Evolutionary conservation across 2,113 vertebrate genomes (phyloP).

Genomic region (Dasyurus viverrinus): DNA sequence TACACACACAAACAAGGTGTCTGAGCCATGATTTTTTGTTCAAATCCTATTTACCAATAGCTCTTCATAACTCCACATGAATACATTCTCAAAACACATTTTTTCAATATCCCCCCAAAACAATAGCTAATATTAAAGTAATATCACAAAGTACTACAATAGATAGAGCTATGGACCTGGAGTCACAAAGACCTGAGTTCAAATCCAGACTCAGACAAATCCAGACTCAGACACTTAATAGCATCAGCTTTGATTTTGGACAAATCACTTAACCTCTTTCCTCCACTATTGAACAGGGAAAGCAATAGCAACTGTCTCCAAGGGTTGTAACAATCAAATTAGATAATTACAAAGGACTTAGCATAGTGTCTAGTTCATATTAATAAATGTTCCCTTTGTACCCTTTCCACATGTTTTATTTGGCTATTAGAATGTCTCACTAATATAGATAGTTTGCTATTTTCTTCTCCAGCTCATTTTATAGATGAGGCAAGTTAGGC

Average conservation of each 20-base stretch:
- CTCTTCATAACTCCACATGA: background rate
- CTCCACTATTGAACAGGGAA: slow-evolving; percentile 21
- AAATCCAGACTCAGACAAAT: slow-evolving; percentile 2
- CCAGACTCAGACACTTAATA: background rate
- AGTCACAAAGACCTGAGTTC: background rate
- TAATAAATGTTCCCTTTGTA: background rate
- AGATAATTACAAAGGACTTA: background rate
- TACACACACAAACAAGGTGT: background rate
- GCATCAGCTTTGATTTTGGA: background rate
- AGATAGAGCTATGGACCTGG: background rate
- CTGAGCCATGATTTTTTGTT: slow-evolving; percentile 19
- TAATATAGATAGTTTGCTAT: background rate
- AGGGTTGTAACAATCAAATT: background rate
- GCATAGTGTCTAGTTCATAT: background rate
- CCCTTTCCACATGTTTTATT: background rate
- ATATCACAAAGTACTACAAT: background rate
- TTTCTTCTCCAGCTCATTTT: background rate
- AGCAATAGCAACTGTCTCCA: background rate
- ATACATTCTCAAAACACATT: background rate
- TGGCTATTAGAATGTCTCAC: background rate
- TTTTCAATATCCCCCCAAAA: background rate
- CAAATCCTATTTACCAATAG: slow-evolving; percentile 13
- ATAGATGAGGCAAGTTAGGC: background rate
- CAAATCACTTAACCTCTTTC: background rate
- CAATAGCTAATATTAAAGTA: background rate